phyloP scores from a whole-genome alignment of 2,888 invertebrate genomes.

The Thereva nobilitata region DNA sequence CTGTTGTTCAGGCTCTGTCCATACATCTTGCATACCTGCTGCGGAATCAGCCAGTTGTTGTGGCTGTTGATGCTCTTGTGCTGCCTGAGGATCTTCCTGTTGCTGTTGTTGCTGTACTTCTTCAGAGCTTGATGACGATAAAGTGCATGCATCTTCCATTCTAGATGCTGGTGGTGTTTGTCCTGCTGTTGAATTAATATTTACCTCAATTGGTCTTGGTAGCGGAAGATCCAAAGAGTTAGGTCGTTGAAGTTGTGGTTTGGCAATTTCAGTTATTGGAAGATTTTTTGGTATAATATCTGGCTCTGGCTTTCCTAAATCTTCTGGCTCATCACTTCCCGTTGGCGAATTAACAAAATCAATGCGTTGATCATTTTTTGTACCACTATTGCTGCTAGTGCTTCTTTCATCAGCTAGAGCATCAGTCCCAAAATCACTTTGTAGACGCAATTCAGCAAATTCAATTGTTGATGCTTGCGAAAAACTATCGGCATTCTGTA shows the following conservation, averaged over 20 bases:
- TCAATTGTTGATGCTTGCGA: conserved; percentile 58
- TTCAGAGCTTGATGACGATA: conserved; percentile 47
- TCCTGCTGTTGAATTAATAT: conserved; percentile 46
- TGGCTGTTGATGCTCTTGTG: conserved; percentile 49
- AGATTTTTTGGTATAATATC: too few relatives aligned
- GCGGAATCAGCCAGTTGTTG: conserved; percentile 45
- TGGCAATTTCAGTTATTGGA: background rate
- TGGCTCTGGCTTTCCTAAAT: background rate
- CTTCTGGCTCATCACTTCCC: conserved; percentile 6
- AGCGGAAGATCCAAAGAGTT: conserved; percentile 54
- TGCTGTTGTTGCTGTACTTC: conserved; percentile 42
- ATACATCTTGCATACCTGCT: background rate
- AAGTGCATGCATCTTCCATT: conserved; percentile 32
- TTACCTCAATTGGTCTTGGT: conserved; percentile 18
- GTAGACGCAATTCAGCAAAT: conserved; percentile 51
- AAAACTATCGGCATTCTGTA: conserved; percentile 55
- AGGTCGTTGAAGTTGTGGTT: conserved; percentile 51
- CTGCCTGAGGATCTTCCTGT: background rate
- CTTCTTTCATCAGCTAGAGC: conserved; percentile 35
- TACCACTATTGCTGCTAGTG: conserved; percentile 27
- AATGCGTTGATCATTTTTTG: conserved; percentile 10
- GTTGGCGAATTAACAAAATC: background rate
- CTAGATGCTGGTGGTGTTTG: conserved; percentile 51
- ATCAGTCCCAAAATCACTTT: conserved; percentile 41
- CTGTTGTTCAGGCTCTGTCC: conserved; percentile 40